Base-by-base conservation (phyloP, 2,888 invertebrate genomes). In the Galerucella pusilla region DNA sequence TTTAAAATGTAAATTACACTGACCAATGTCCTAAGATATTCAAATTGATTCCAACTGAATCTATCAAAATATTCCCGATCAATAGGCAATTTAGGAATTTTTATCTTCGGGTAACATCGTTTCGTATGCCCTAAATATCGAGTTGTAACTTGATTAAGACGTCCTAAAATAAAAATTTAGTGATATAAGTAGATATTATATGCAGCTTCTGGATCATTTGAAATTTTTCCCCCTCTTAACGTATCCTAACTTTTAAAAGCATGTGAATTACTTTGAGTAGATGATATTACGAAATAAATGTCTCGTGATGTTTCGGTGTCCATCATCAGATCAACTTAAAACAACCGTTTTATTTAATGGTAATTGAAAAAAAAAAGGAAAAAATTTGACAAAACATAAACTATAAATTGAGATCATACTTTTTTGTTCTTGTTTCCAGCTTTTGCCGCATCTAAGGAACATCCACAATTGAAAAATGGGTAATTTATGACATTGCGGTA, bases 381-480 rank as follows among this genome's bases (percentile, higher is more conserved):
- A 35, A 35, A 35, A 35, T 6, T 6, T 6, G 35, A 42, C 35
- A 7, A 42, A 42, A 42, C 35, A 42, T 42, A 9, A 42, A 42
- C 0, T 7, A 7, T 42, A 0, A 7, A 42, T 42, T 42, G 7
- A 42, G 5, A 9, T 42, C 35, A 42, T 61, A 82, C 80, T 79
- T 16, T 84, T 84, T 68, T 81, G 76, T 7, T 14, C n/a, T 74
- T 79, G 80, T 2, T 82, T 83, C 83, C 85, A 85, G 72, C 71
- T 81, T 78, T 81, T 82, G 7, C 83, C 82, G 72, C 83, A 82
- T 69, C 87, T 81, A 68, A 85, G 75, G 57, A 85, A 80, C 82
- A 87, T 81, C 88, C 88, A 88, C 10, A 87, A 77, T 78, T 83
- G 83, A 72, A 88, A 88, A 76, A 86, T 85, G 1, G 88, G 88